These are phyloP conservation scores for Anastrepha obliqua DNA, from an alignment of 1,140 invertebrate species.

Conservation along the genomic window DNA sequence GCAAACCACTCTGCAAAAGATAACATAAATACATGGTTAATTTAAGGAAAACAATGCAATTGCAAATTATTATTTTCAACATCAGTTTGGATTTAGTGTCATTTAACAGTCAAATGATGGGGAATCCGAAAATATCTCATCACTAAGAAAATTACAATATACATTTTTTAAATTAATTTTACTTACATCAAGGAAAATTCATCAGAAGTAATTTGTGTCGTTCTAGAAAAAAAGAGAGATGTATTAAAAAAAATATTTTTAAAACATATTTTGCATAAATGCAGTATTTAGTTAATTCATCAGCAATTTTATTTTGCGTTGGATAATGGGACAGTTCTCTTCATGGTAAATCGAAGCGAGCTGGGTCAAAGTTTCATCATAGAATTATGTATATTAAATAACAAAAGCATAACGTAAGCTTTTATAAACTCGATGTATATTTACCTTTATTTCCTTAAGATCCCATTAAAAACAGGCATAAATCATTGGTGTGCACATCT, in stretches of 20 bases:
- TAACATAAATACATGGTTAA: neutral
- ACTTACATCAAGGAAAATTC: neutral
- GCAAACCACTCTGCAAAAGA: constrained; percentile 3
- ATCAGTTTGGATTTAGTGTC: constrained; percentile 57
- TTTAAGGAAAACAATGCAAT: neutral
- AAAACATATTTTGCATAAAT: neutral
- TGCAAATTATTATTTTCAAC: neutral
- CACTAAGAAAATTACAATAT: constrained; percentile 44
- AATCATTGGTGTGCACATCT: too few relatives aligned
- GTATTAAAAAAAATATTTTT: neutral
- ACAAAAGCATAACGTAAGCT: neutral
- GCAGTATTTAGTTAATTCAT: constrained; percentile 24
- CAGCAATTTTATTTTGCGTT: constrained; percentile 63
- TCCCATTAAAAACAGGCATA: too few relatives aligned
- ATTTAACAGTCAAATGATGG: constrained; percentile 59
- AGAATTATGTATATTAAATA: neutral
- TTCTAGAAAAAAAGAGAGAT: neutral
- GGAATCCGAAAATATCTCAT: constrained; percentile 58
- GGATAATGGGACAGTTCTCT: constrained; percentile 67
- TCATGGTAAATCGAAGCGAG: constrained; percentile 67
- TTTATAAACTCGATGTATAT: too few relatives aligned
- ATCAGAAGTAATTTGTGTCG: too few relatives aligned
- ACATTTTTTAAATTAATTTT: neutral
- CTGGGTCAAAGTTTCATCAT: constrained; percentile 62
- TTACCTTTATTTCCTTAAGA: too few relatives aligned